phyloP scores from a whole-genome alignment of 2,113 vertebrate genomes.

The Erythrocercus mccallii region DNA sequence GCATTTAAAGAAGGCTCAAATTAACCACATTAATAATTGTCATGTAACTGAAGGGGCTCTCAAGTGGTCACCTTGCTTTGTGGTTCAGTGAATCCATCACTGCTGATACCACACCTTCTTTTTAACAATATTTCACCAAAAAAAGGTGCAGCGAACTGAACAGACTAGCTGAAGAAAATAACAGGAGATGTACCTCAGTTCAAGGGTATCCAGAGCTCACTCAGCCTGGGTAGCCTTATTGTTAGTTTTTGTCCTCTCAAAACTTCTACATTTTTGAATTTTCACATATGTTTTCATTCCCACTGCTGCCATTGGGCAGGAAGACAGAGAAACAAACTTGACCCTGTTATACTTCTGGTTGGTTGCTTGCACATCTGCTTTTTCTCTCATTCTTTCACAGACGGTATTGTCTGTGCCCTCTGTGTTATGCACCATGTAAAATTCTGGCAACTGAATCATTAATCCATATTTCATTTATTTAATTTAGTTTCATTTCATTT shows the following conservation, averaged over 20 bases:
- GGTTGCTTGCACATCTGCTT: neutral
- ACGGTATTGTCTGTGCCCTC: neutral
- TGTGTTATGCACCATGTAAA: neutral
- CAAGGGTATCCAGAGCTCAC: neutral
- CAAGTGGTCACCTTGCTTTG: neutral
- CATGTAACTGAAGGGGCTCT: neutral
- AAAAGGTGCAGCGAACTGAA: neutral
- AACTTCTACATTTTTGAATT: neutral
- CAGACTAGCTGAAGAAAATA: neutral
- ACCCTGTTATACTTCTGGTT: neutral
- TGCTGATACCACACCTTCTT: neutral
- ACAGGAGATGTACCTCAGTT: neutral
- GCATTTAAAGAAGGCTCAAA: neutral
- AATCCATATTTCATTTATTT: neutral
- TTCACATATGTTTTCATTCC: neutral
- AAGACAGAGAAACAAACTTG: neutral
- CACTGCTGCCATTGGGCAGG: neutral
- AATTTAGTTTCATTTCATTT: neutral
- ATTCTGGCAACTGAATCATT: neutral
- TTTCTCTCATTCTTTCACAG: neutral
- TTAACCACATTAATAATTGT: neutral
- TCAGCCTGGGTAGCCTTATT: neutral
- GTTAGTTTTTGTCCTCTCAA: neutral
- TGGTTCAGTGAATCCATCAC: neutral
- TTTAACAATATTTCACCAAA: neutral